phyloP scores from a whole-genome alignment of 2,888 invertebrate genomes.

The Rhamnusium bicolor region DNA sequence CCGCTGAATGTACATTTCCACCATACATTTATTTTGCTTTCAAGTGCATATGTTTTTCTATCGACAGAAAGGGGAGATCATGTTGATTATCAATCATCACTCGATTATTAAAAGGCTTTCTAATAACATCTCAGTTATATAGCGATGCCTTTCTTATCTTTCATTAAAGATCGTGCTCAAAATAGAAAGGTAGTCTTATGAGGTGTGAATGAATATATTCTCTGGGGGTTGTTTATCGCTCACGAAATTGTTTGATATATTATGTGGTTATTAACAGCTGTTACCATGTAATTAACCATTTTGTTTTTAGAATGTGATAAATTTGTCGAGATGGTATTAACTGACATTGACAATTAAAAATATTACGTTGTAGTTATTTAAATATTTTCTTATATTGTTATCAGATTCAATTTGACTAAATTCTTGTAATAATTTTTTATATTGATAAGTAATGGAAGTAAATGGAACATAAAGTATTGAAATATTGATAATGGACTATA shows the following conservation, averaged over 20 bases:
- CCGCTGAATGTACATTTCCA: background rate
- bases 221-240: constrained; percentile 7
- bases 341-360: background rate
- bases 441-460: too few relatives aligned
- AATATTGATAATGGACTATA: too few relatives aligned
- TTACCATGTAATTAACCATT: constrained; percentile 13
- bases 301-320: background rate
- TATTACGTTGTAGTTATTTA: background rate
- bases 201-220: constrained; percentile 19
- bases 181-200: constrained; percentile 26
- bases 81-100: constrained; percentile 39
- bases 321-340: background rate
- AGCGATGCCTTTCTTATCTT: background rate
- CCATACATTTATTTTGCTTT: constrained; percentile 33
- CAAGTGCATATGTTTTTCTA: constrained; percentile 35
- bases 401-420: too few relatives aligned
- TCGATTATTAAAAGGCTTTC: constrained; percentile 30
- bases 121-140: background rate
- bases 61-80: constrained; percentile 4
- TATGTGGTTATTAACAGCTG: background rate
- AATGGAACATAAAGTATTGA: too few relatives aligned
- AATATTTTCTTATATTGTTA: too few relatives aligned
- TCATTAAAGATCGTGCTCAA: background rate
- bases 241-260: background rate
- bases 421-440: too few relatives aligned